phyloP scores from a whole-genome alignment of 2,113 vertebrate genomes.

The Noctilio leporinus region DNA sequence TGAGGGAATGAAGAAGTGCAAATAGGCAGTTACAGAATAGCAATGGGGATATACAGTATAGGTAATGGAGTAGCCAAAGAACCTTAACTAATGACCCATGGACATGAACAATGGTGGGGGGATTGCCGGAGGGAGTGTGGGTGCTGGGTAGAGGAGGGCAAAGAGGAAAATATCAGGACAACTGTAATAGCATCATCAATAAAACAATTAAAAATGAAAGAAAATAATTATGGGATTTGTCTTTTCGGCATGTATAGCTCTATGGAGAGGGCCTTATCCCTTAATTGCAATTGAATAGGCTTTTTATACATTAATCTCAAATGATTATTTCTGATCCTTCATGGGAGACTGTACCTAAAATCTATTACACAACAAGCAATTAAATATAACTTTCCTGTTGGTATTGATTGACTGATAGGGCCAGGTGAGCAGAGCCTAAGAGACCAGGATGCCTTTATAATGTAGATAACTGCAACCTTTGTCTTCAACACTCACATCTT shows the following conservation, averaged over 20 bases:
- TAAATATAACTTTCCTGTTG: neutral
- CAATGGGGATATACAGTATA: too few species aligned
- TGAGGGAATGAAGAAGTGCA: too few species aligned
- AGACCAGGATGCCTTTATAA: neutral
- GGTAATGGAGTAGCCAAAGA: too few species aligned
- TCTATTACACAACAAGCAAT: neutral
- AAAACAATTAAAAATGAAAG: too few species aligned
- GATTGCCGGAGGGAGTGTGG: too few species aligned
- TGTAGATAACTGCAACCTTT: neutral
- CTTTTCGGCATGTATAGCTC: neutral
- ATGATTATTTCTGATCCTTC: constrained; percentile 9
- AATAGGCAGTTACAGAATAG: too few species aligned
- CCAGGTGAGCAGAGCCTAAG: neutral
- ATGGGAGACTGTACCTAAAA: neutral
- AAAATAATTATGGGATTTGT: constrained; percentile 20
- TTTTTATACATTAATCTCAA: constrained; percentile 42
- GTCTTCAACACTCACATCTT: neutral
- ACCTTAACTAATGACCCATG: too few species aligned
- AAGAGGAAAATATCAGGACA: too few species aligned
- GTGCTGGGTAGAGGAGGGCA: too few species aligned
- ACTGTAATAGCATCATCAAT: too few species aligned
- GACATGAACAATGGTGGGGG: too few species aligned
- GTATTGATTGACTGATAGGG: neutral
- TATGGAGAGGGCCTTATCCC: neutral
- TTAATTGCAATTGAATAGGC: neutral